Evolutionary conservation across 2,888 invertebrate genomes (phyloP), one percentile per base, ranked within the genome.

Genomic region (Allophyes oxyacanthae): DNA sequence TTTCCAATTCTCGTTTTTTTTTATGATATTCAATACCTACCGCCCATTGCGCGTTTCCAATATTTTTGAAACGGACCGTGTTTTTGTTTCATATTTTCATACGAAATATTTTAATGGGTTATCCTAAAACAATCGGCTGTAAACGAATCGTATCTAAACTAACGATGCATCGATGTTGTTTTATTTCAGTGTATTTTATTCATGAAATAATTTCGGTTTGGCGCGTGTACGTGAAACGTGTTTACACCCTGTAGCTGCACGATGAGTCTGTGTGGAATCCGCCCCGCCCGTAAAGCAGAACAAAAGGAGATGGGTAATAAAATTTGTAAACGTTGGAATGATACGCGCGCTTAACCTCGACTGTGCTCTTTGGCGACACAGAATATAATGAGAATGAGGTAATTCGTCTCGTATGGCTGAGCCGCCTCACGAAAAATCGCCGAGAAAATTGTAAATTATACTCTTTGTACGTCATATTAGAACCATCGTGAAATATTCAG

Each of bases 321-420:
- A 93, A 92, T 92, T 91, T 90, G 90, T 89, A 90, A 92, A 88
- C 88, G 90, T 84, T 83, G 86, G 85, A 87, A 88, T 87, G 92
- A 91, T 87, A 91, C 91, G 93, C 84, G 85, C 88, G 87, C 88
- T 92, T 93, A 91, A 89, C 90, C 87, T 76, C 84, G 78, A 75
- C 83, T 82, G 82, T 76, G 79, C 79, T 83, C 81, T 84, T 84
- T 68, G 77, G 82, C 75, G 85, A 83, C 85, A 82, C 75, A 79
- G 71, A 79, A 79, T 84, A 84, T 89, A 88, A 90, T 87, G 91
- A 89, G 82, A 82, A 82, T 73, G 77, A 77, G 75, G 81, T 80
- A 78, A 86, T 87, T 84, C 82, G 84, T 85, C 82, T 77, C 85
- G 79, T 83, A 81, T 75, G 84, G 81, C 75, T 82, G 81, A 44